phyloP scores from a whole-genome alignment of 1,140 invertebrate genomes.

The Drosophila busckii region DNA sequence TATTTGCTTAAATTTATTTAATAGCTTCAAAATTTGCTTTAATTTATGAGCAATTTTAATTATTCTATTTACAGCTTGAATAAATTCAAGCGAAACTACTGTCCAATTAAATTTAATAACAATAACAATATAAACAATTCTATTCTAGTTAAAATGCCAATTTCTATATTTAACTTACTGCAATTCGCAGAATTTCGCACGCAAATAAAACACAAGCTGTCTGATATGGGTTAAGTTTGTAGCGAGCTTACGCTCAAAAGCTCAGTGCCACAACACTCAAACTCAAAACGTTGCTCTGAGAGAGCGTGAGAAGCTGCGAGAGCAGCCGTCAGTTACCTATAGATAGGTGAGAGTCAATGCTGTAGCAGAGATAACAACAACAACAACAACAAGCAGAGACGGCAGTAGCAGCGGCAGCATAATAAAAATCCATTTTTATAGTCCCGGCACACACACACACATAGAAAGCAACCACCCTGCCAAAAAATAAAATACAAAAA shows the following conservation, averaged over 20 bases:
- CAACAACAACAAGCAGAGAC: conserved; percentile 14
- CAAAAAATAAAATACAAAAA: conserved; percentile 20
- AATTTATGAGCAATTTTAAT: conserved; percentile 1
- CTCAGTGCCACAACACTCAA: too few species aligned
- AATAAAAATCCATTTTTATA: conserved; percentile 75
- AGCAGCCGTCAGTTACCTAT: conserved; percentile 31
- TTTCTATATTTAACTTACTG: too few species aligned
- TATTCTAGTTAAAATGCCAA: too few species aligned
- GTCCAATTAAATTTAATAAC: too few species aligned
- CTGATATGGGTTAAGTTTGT: too few species aligned
- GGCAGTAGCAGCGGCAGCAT: conserved; percentile 39
- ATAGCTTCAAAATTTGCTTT: neutral
- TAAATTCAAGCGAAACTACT: neutral
- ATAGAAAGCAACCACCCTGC: conserved; percentile 49
- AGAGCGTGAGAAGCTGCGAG: conserved; percentile 7
- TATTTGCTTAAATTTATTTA: too few species aligned
- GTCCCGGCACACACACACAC: conserved; percentile 49
- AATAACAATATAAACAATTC: too few species aligned
- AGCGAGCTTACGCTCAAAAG: too few species aligned
- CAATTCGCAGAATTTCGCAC: too few species aligned
- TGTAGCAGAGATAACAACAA: conserved; percentile 49
- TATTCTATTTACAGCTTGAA: neutral
- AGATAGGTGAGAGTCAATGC: conserved; percentile 49
- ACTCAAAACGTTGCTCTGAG: too few species aligned
- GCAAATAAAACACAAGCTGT: too few species aligned